Base-by-base conservation (phyloP, 2,797 vertebrate species). In the Sebastiscus albofasciatus region DNA sequence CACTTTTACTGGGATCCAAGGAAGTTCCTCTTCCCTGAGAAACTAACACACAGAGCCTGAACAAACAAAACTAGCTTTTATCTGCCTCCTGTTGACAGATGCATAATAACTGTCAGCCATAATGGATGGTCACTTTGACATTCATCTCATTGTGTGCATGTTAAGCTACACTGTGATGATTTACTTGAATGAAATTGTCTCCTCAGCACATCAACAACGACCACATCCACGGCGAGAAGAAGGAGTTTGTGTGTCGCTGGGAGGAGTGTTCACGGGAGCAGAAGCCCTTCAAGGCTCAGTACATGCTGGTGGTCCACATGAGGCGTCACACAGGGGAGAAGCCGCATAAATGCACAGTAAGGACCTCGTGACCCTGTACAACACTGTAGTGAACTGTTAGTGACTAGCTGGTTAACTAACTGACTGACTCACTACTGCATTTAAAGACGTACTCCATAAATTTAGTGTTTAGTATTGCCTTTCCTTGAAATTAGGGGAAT, bases 271-370 rank as follows among this genome's bases (percentile, higher is more conserved):
- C 98, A 0, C 93, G 98, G 59, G 99, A 99, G 87, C 97, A 98
- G 96, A 99, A 99, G 90, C 98, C 99, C 61, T 99, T 99, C 93
- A 99, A 99, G 93, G 98, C 99, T 1, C 99, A 99, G 95, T 99
- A 99, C 87, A 99, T 99, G 98, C 89, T 99, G 92, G 98, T 99
- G 85, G 99, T 99, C 78, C 99, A 99, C 92, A 99, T 99, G 99
- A 95, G 99, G 67, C 91, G 98, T 7, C 99, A 99, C 95, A 99
- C 99, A 0, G 98, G 98, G 42, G 98, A 99, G 94, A 99, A 99
- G 91, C 99, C 99, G 0, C 99, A 99, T 89, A 99, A 98, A 88
- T 99, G 99, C 96, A 99, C 98, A 72, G 98, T 99, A 94, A 96
- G 97, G 39, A 22, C 3, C 26, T 20, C 1, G 9, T 6, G 5